Base-by-base conservation (phyloP, 2,888 invertebrate species). In the Laspeyria flexula region DNA sequence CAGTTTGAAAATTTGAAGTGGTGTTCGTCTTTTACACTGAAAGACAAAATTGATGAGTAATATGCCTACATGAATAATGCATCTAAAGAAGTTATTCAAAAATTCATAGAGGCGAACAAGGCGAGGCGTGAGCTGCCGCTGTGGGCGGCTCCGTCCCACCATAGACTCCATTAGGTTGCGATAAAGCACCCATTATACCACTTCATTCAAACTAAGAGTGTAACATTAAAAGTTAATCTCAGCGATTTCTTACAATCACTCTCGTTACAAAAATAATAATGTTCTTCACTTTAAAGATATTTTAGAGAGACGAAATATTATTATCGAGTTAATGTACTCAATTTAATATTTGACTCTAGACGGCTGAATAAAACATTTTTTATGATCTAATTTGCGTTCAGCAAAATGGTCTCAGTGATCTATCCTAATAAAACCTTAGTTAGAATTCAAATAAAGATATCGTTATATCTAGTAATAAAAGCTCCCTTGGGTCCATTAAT, bases 401-500 rank as follows among this genome's bases (percentile, higher is more conserved):
- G 59, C 43, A 48, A 21, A 43, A 47, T 37, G 47, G 41, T 58
- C 47, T 46, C 64, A 60, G 64, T 61, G 58, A 53, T 62, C 57
- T 56, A 60, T 46, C 56, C 59, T 73, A 64, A 64, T 79, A 73
- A 76, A 80, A 75, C 75, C 74, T 78, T 76, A 67, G 75, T 78
- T 76, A 67, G 75, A 78, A 85, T 79, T 75, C 74, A 77, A 81
- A 86, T 87, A 82, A 85, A 87, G 82, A 81, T 82, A 82, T 84
- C 81, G 75, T 83, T 81, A 77, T 72, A 75, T n/a, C 81, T 79
- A 83, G 85, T 84, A 85, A 85, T 86, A 81, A 73, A 67, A 75
- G 74, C 75, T 77, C 71, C 74, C 73, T 75, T 61, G 61, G 71
- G 62, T 63, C 77, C 79, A 84, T 85, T 87, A 85, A 84, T 86